Evolutionary conservation across 2,113 vertebrate genomes (phyloP).

Genomic region (Apistogramma diplotaenia): DNA sequence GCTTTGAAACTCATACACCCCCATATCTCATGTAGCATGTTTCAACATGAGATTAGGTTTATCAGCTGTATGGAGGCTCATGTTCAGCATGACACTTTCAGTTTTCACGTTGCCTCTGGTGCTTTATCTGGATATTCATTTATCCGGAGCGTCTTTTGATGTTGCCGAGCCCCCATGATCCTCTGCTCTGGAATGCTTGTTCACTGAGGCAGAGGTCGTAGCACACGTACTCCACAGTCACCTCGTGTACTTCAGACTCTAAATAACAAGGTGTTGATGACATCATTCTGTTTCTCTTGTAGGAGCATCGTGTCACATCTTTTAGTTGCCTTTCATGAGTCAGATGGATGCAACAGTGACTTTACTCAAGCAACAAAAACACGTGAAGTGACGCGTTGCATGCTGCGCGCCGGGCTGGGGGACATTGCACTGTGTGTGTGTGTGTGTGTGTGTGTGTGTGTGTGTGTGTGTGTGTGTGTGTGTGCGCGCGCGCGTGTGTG

Average conservation of each 20-base stretch:
- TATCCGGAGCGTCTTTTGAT: background rate
- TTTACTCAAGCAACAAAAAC: constrained; percentile 29
- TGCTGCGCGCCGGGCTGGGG: background rate
- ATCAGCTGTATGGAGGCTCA: background rate
- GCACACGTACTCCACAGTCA: background rate
- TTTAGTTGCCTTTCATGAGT: background rate
- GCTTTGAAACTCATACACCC: background rate
- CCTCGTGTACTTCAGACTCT: background rate
- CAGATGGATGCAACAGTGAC: background rate
- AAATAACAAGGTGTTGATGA: background rate
- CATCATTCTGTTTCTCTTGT: background rate
- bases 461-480: background rate
- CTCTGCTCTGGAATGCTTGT: background rate
- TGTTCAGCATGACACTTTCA: background rate
- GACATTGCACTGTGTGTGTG: background rate
- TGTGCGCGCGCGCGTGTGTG: background rate
- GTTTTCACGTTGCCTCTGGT: background rate
- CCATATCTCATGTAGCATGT: background rate
- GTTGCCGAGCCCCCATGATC: background rate
- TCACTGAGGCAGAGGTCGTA: constrained; percentile 16
- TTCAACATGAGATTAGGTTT: background rate
- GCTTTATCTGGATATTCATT: background rate
- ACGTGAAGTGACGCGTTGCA: background rate
- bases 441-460: background rate
- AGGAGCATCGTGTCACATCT: background rate